These are phyloP conservation scores for Oikopleura dioica DNA, from an alignment of 23 tunicate genomes.

Conservation along the genomic window DNA sequence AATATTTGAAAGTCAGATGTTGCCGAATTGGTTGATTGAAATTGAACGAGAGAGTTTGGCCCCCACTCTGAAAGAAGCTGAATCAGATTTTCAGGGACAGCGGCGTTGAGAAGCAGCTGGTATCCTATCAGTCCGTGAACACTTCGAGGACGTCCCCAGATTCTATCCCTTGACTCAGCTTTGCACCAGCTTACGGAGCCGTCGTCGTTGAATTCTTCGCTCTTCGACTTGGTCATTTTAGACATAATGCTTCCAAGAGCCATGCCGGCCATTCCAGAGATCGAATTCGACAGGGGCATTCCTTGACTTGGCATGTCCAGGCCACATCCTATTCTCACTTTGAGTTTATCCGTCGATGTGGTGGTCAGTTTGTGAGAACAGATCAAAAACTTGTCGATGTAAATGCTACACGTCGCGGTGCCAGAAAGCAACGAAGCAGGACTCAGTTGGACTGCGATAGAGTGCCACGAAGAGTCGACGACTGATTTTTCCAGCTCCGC, in stretches of 20 bases:
- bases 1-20: background rate
- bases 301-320: background rate
- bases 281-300: background rate
- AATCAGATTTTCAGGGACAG: background rate
- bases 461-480: background rate
- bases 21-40: background rate
- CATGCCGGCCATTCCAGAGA: background rate
- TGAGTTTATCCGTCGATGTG: background rate
- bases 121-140: conserved; percentile 1
- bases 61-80: background rate
- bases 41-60: background rate
- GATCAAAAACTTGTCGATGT: background rate
- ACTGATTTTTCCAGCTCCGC: background rate
- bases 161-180: background rate
- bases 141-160: background rate
- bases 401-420: background rate
- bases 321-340: background rate
- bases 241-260: background rate
- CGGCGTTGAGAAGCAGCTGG: background rate
- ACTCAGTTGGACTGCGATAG: background rate
- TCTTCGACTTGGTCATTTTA: background rate
- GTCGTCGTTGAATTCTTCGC: background rate
- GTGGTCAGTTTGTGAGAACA: background rate
- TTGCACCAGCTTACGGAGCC: background rate
- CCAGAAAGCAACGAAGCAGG: background rate